Evolutionary conservation across 2,888 invertebrate species (phyloP), one percentile per base, ranked within the genome.

Genomic region (Empis stercorea): DNA sequence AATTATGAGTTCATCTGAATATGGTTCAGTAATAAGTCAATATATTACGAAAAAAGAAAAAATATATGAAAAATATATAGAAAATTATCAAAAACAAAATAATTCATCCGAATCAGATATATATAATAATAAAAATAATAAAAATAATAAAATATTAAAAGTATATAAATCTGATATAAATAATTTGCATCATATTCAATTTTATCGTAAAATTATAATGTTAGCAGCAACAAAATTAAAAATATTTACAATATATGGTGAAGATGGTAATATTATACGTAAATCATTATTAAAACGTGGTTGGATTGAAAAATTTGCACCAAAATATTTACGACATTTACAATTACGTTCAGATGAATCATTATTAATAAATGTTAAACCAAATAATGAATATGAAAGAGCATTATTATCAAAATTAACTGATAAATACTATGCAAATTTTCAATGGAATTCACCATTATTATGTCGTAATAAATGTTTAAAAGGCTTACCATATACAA

Each of bases 241-340:
- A 16, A 66, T 68, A 27, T 68, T 68, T 27, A 66, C 63, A 4
- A 57, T 68, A 4, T 59, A 59, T 48, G 67, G 67, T 0, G 59
- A 61, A 34, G 65, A 62, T 30, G 53, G 52, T 3, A 52, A 52
- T 3, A 61, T 60, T 1, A 56, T 68, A 9, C 51, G 66, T 10
- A 52, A 56, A 10, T 79, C 82, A 1, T 65, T 87, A 48, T 55
- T 75, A 40, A 72, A 75, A 39, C 70, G 81, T 10, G 85, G 84
- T 0, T 87, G 86, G 86, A 67, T 86, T 3, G 85, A 87, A 64
- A 86, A 84, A 65, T 56, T 63, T 46, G 54, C 64, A 42, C 56
- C 63, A 43, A 59, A 63, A 7, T 44, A 55, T 3, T 50, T 68
- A 11, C 34, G 67, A 27, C 57, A 60, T 45, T 57, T 60, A 42